These are phyloP conservation scores for Heliothis virescens DNA, from an alignment of 1,140 invertebrate genomes.

Conservation along the genomic window DNA sequence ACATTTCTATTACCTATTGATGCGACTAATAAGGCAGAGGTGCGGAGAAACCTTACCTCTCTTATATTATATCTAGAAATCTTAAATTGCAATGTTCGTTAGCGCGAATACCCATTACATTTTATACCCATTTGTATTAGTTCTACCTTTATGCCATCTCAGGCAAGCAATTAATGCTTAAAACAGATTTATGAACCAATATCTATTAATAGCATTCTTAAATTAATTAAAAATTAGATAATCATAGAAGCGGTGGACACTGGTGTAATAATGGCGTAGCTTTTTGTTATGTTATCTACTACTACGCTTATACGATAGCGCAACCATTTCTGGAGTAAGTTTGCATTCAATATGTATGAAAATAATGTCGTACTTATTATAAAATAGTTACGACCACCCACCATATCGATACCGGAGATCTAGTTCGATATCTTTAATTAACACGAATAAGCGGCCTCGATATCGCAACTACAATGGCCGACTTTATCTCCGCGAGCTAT, in stretches of 20 bases:
- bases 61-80: conserved; percentile 12
- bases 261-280: background rate
- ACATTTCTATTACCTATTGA: conserved; percentile 35
- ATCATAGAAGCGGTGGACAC: background rate
- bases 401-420: conserved; percentile 44
- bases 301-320: background rate
- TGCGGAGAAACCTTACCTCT: conserved; percentile 17
- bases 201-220: conserved; percentile 39
- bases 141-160: conserved; percentile 30
- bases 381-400: conserved; percentile 36
- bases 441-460: conserved; percentile 68
- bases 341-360: conserved; percentile 7
- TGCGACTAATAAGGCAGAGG: conserved; percentile 24
- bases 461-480: conserved; percentile 66
- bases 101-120: conserved; percentile 41
- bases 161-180: conserved; percentile 27
- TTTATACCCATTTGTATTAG: conserved; percentile 38
- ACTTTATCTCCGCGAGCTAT: conserved; percentile 68
- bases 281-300: background rate
- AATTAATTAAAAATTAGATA: conserved; percentile 33
- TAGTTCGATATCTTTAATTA: conserved; percentile 67
- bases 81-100: conserved; percentile 34
- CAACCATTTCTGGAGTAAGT: background rate
- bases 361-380: conserved; percentile 19
- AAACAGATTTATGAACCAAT: conserved; percentile 33